These are phyloP conservation scores for Willisornis vidua DNA, from an alignment of 2,113 vertebrate genomes.

Conservation along the genomic window DNA sequence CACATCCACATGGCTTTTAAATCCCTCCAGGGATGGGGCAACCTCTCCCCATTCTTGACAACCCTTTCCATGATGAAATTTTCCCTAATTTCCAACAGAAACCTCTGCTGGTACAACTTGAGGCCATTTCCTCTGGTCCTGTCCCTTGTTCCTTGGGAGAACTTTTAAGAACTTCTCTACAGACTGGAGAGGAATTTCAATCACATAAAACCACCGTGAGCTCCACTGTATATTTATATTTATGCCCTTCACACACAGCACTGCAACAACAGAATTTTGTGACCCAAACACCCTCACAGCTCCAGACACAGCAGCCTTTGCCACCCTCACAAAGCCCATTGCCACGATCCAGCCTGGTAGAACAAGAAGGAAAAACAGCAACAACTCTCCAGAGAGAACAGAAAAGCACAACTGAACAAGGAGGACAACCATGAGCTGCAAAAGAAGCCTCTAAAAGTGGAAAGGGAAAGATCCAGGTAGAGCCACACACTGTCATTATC, in stretches of 20 bases:
- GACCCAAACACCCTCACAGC: not conserved
- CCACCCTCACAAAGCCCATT: not conserved
- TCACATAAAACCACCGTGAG: accelerated
- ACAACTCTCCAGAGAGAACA: not conserved
- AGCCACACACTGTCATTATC: not conserved
- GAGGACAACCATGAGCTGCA: not conserved
- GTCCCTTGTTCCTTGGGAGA: not conserved
- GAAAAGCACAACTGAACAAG: not conserved
- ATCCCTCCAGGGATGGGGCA: not conserved
- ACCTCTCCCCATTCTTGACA: not conserved
- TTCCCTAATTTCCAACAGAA: not conserved
- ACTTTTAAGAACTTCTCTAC: too few species aligned
- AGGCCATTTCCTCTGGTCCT: accelerated
- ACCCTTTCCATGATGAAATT: not conserved
- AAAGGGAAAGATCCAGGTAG: not conserved
- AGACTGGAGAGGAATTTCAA: not conserved
- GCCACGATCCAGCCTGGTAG: not conserved
- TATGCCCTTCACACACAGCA: not conserved
- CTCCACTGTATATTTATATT: accelerated
- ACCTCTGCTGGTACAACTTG: not conserved
- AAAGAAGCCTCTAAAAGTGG: not conserved
- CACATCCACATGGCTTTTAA: not conserved
- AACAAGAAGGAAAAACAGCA: not conserved
- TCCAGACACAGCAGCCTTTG: not conserved
- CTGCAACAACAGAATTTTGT: accelerated